These are phyloP conservation scores for Drosophila willistoni DNA, from an alignment of 1,140 invertebrate genomes.

Conservation along the genomic window DNA sequence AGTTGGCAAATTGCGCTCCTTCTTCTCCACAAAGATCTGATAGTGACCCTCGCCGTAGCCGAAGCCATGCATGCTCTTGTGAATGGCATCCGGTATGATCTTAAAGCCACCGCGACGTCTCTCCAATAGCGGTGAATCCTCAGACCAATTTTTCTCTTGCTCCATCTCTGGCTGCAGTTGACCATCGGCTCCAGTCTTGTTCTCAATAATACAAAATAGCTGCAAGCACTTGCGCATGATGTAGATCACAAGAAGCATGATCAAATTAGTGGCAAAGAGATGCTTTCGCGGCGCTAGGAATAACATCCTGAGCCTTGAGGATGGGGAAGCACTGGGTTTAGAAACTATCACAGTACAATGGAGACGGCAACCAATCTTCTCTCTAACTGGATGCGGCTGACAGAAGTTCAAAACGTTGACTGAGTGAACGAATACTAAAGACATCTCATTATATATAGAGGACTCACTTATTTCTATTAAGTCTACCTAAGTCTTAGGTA, in stretches of 20 bases:
- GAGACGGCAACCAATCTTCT: constrained; percentile 22
- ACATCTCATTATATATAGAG: constrained; percentile 35
- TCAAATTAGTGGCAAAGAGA: constrained; percentile 71
- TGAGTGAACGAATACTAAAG: constrained; percentile 52
- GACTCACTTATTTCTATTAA: background rate
- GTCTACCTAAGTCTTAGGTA: constrained; percentile 44
- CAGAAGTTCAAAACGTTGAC: constrained; percentile 45
- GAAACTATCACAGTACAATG: constrained; percentile 60
- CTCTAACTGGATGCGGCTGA: constrained; percentile 19
- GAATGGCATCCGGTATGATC: constrained; percentile 66
- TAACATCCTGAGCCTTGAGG: constrained; percentile 48
- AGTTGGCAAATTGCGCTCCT: constrained; percentile 73
- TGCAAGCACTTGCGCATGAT: constrained; percentile 73
- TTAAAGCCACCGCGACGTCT: constrained; percentile 54
- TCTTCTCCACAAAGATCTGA: constrained; percentile 79
- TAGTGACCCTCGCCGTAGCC: constrained; percentile 77
- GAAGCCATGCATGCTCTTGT: constrained; percentile 75
- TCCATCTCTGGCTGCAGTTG: constrained; percentile 29
- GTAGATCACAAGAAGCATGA: constrained; percentile 70
- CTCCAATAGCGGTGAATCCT: constrained; percentile 38
- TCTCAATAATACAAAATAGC: constrained; percentile 75
- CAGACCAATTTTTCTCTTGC: constrained; percentile 17
- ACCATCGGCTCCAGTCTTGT: constrained; percentile 43
- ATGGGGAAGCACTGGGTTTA: constrained; percentile 41
- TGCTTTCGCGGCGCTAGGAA: constrained; percentile 76